Evolutionary conservation across 2,888 invertebrate species (phyloP), one percentile per base, ranked within the genome.

Genomic region (Epiblema foenella): DNA sequence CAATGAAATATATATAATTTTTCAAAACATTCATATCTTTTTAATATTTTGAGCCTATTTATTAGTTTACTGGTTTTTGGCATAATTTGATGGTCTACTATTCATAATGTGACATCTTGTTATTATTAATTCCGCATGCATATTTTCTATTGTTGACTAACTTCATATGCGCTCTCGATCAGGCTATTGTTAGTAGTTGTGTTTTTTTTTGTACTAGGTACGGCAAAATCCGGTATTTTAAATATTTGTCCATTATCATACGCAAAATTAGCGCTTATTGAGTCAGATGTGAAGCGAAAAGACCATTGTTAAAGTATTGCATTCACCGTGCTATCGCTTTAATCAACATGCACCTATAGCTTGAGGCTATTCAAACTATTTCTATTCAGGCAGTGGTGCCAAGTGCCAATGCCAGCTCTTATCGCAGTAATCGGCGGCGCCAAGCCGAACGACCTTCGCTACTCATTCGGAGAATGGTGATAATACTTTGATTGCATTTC

Each of bases 321-420:
- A 56, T n/a, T 56, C 15, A 29, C 29, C 24, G 12, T 24, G 29
- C 29, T 56, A 56, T 29, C 24, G 56, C 29, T 24, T n/a, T 29
- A 33, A 33, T 33, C 33, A 8, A 33, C 33, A 33, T 33, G 33
- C 33, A 33, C 33, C 33, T 33, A 33, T 17, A 58, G 54, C 33
- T 18, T n/a, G 29, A 42, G 39, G 42, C 58, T 39, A 54, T 70
- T 46, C 33, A 18, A 60, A 59, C 71, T 71, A 71, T 67, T 67
- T 67, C 66, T 37, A 71, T 39, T 67, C 67, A 51, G 18, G 54
- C 66, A 33, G 24, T 56, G 15, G 60, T 71, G 67, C 67, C 71
- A 67, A 71, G 37, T 56, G 60, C 49, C 71, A 62, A 24, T 57
- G 66, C 66, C 59, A 71, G 56, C 58, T 24, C 18, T 20, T 71